These are phyloP conservation scores for Heliocidaris erythrogramma DNA, from an alignment of 35 echinoderm and acorn worm species.

Conservation along the genomic window DNA sequence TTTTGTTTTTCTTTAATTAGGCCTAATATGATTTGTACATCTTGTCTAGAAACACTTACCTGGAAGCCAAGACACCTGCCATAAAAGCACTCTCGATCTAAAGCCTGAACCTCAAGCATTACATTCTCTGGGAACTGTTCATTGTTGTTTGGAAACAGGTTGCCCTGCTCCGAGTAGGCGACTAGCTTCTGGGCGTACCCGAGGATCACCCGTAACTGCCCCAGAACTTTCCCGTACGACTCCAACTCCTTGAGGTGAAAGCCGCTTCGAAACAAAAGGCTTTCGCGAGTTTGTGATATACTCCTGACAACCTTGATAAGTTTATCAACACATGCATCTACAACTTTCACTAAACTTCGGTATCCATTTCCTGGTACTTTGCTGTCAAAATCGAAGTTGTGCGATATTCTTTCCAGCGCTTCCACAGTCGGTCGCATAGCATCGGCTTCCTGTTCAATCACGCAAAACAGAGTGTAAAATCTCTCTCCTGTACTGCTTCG, in stretches of 20 bases:
- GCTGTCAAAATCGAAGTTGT: conserved; percentile 79
- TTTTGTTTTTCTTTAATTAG: no score
- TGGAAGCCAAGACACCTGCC: conserved; percentile 94
- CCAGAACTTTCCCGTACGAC: conserved; percentile 76
- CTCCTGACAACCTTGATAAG: conserved; percentile 69
- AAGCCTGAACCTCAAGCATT: conserved; percentile 80
- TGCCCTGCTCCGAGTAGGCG: conserved; percentile 65
- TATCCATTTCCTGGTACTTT: conserved; percentile 87
- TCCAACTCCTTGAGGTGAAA: conserved; percentile 73
- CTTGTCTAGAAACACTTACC: conserved; percentile 53
- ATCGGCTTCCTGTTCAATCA: conserved; percentile 90
- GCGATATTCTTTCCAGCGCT: conserved; percentile 75
- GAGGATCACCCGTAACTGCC: conserved; percentile 82
- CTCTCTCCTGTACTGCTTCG: conserved; percentile 68
- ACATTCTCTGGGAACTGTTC: conserved; percentile 81
- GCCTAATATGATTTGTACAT: no score
- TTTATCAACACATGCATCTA: conserved; percentile 81
- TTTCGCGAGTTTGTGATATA: conserved; percentile 67
- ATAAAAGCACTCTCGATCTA: conserved; percentile 98
- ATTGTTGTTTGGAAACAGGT: conserved; percentile 76
- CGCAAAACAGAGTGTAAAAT: conserved; percentile 85
- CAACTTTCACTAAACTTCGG: conserved; percentile 85
- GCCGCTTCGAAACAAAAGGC: conserved; percentile 77
- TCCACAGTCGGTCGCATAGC: conserved; percentile 84
- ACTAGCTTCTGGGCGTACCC: conserved; percentile 86